Base-by-base conservation (phyloP, 2,888 invertebrate genomes). In the Frankliniella intonsa region DNA sequence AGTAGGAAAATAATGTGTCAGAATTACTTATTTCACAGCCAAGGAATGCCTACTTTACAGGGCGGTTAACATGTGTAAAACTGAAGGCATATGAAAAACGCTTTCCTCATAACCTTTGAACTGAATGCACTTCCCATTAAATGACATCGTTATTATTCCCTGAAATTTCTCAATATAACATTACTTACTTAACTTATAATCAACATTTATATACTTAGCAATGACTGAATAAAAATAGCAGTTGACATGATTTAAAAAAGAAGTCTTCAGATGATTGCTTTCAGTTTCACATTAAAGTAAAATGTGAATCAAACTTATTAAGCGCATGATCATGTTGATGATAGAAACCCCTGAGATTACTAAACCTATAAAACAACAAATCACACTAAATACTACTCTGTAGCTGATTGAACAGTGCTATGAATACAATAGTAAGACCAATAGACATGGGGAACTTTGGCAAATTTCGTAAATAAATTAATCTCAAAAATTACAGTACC, bases 1-100 rank as follows among this genome's bases (percentile, higher is more conserved):
- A 11, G 69, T 76, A 76, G 25, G 69, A 76, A 76, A 76, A 76
- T 76, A 76, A 76, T 76, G 62, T 25, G 69, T 76, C 69, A 76
- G 22, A 76, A 25, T 76, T 25, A 76, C 69, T 76, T 76, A 76
- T 25, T n/a, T 76, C 69, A 76, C 69, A 76, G 69, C 69, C 69
- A 25, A 76, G n/a, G 69, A 76, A 76, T 76, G 69, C 69, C 69
- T 76, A 76, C 69, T 25, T 76, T 76, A 76, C 22, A 76, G 25
- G 10, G 69, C 25, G 22, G 12, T 76, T 22, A 12, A 76, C 69
- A 76, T 76, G 22, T 76, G 22, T 3, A 38, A 38, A 38, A 38
- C 38, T 38, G 38, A 5, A 38, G 38, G 38, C 38, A 38, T 38
- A 38, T 38, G 38, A 38, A 38, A 3, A 38, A 38, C 5, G 19